phyloP scores from a whole-genome alignment of 2,888 invertebrate species.

The Nebria salina region DNA sequence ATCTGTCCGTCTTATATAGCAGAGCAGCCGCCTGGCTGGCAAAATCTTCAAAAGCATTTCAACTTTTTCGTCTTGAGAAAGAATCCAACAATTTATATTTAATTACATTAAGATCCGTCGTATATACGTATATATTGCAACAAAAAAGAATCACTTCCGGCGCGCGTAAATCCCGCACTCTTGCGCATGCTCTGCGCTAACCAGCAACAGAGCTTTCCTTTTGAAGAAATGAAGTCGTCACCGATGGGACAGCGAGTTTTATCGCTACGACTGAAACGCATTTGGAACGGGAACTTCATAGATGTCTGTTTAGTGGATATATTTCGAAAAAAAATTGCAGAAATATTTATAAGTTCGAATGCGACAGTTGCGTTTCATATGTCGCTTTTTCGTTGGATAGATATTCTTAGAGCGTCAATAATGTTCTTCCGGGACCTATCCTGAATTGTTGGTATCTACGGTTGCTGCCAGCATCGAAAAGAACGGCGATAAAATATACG shows the following conservation, averaged over 20 bases:
- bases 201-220: slow-evolving; percentile 4
- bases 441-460: neutral
- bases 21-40: neutral
- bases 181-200: neutral
- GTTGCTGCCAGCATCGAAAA: slow-evolving; percentile 2
- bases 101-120: slow-evolving; percentile 24
- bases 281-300: neutral
- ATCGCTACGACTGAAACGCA: neutral
- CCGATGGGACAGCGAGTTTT: slow-evolving; percentile 8
- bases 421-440: neutral
- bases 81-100: slow-evolving; percentile 30
- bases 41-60: neutral
- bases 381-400: too few relatives aligned
- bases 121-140: neutral
- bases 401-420: too few relatives aligned
- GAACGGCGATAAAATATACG: slow-evolving; percentile 21
- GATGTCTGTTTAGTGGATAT: neutral
- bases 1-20: neutral
- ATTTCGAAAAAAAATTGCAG: neutral
- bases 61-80: slow-evolving; percentile 6
- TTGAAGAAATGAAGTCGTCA: slow-evolving; percentile 12
- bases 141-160: slow-evolving; percentile 16
- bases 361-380: too few relatives aligned
- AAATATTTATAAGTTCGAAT: neutral
- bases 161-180: neutral